Percentiles rank a stretch among this genome's conserved stretches.
phyloP scores from a whole-genome alignment of 2,113 vertebrate genomes.

The Thamnaconus septentrionalis region DNA sequence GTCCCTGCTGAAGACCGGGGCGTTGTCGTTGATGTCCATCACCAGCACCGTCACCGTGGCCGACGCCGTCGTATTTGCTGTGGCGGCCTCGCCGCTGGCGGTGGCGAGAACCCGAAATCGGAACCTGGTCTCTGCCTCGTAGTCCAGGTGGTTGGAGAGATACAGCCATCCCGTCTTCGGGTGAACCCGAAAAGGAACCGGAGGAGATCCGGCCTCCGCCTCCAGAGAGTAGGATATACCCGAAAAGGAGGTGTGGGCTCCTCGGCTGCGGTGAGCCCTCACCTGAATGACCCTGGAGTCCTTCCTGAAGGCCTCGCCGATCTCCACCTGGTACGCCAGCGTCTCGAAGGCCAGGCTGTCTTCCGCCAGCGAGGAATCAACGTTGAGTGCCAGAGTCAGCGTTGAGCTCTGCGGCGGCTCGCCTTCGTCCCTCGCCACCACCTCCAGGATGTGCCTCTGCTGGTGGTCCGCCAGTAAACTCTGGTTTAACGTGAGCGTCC shows the following conservation, averaged over 20 bases:
- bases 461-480: slow-evolving; percentile 49
- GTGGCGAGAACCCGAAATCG: slow-evolving; percentile 78
- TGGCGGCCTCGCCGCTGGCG: slow-evolving; percentile 22
- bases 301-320: slow-evolving; percentile 79
- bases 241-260: background rate
- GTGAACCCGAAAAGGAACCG: slow-evolving; percentile 77
- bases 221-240: slow-evolving; percentile 75
- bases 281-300: slow-evolving; percentile 79
- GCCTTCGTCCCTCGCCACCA: slow-evolving; percentile 83
- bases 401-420: slow-evolving; percentile 75
- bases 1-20: slow-evolving; percentile 77
- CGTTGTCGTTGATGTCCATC: slow-evolving; percentile 89
- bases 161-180: slow-evolving; percentile 84
- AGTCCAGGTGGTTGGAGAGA: slow-evolving; percentile 80
- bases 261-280: slow-evolving; percentile 65
- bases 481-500: slow-evolving; percentile 78
- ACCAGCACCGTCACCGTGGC: slow-evolving; percentile 80
- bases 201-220: slow-evolving; percentile 52
- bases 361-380: slow-evolving; percentile 65
- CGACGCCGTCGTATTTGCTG: slow-evolving; percentile 66
- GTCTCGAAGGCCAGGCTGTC: slow-evolving; percentile 83
- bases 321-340: slow-evolving; percentile 85
- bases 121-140: slow-evolving; percentile 74
- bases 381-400: slow-evolving; percentile 69
- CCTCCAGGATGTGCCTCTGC: slow-evolving; percentile 63